Evolutionary conservation across 2,888 invertebrate genomes (phyloP).

Genomic region (Chirona hameri): DNA sequence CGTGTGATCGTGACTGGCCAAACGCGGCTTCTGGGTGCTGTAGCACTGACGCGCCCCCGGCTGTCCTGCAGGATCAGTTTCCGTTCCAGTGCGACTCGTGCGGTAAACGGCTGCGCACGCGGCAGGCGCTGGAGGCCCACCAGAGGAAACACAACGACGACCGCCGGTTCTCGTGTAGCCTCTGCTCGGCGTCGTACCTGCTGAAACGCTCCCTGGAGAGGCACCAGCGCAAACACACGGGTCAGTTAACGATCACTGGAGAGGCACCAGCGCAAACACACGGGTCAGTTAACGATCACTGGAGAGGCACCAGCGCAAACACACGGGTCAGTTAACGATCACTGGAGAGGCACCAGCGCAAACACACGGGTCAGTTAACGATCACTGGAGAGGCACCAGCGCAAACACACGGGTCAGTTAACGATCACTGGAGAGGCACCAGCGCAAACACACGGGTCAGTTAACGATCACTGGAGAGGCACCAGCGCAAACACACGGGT

Average conservation of each 20-base stretch:
- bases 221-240: neutral
- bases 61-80: neutral
- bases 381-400: neutral
- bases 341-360: no score
- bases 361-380: no score
- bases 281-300: neutral
- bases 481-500: neutral
- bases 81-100: conserved; percentile 23
- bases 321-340: conserved; percentile 5
- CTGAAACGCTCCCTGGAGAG: conserved; percentile 4
- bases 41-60: no score
- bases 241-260: neutral
- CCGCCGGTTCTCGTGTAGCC: neutral
- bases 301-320: neutral
- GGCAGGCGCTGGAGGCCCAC: neutral
- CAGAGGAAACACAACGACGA: conserved; percentile 13
- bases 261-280: no score
- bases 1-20: no score
- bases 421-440: no score
- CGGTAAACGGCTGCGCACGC: neutral
- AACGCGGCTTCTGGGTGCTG: no score
- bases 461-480: neutral
- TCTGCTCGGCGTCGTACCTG: neutral
- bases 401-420: conserved; percentile 2
- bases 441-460: no score